Conservation (phyloP, 1,140 invertebrate species). For the Aphelenchoides fujianensis region DNA sequence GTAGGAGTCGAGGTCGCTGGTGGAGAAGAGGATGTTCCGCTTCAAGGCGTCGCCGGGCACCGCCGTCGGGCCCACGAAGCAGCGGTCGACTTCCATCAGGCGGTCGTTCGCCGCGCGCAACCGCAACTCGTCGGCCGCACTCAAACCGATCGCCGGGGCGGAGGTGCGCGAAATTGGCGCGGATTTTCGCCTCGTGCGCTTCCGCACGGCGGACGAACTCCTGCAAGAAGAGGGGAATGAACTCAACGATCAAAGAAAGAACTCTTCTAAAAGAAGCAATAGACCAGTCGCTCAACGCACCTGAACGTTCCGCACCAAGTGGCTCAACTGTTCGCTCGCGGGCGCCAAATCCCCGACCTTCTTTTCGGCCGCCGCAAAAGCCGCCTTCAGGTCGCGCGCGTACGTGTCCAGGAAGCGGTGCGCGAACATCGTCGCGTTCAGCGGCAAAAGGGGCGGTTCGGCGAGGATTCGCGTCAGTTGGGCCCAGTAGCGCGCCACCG, state of each 20-base stretch:
- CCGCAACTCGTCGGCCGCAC: background rate
- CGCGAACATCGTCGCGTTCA: conserved; percentile 52
- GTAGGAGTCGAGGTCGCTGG: conserved; percentile 42
- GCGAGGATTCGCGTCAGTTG: conserved; percentile 59
- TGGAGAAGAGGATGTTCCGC: conserved; percentile 54
- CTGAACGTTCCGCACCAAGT: conserved; percentile 35
- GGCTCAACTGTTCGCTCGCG: conserved; percentile 25
- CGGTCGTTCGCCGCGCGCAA: conserved; percentile 33
- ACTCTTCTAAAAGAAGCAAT: conserved; percentile 11
- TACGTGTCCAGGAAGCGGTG: conserved; percentile 37
- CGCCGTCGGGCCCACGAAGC: conserved; percentile 52
- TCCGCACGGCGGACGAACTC: conserved; percentile 34
- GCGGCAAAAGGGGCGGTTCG: conserved; percentile 63
- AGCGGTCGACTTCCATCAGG: conserved; percentile 48
- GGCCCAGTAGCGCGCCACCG: conserved; percentile 1
- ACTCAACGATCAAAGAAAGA: background rate
- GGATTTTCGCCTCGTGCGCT: conserved; percentile 28
- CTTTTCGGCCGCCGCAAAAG: background rate
- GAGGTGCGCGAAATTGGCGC: conserved; percentile 19
- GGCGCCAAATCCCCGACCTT: conserved; percentile 16
- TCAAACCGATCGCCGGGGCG: too few relatives aligned
- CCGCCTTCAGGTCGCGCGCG: conserved; percentile 38
- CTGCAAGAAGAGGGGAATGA: conserved; percentile 26
- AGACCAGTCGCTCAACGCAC: background rate
- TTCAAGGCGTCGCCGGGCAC: conserved; percentile 26